Conservation (phyloP, 2,888 invertebrate genomes). For the Drosophila fungiperda region DNA sequence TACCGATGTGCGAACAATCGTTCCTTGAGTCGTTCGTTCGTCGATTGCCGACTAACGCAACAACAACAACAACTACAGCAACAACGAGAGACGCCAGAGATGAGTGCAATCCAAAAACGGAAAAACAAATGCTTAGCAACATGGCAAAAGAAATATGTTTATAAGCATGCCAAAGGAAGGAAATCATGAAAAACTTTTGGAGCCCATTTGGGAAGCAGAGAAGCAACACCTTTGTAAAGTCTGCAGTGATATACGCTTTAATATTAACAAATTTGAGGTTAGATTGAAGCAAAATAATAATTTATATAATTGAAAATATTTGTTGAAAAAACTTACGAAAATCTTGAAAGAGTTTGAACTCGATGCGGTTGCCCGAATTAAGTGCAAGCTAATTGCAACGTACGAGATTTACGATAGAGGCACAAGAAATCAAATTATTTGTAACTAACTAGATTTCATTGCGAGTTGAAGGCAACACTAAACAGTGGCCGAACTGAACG, state of each 20-base stretch:
- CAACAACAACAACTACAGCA: conserved; percentile 29
- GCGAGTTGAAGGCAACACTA: conserved; percentile 72
- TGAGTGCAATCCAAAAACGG: conserved; percentile 42
- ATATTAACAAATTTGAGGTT: conserved; percentile 56
- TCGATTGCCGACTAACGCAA: conserved; percentile 25
- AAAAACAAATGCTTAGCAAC: conserved; percentile 31
- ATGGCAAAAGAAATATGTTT: conserved; percentile 26
- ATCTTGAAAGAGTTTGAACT: neutral
- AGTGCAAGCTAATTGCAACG: neutral
- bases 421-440: conserved; percentile 56
- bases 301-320: conserved; percentile 32
- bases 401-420: conserved; percentile 38
- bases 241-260: neutral
- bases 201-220: conserved; percentile 4
- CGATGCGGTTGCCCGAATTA: neutral
- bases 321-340: conserved; percentile 28
- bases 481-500: conserved; percentile 64
- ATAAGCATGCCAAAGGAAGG: conserved; percentile 32
- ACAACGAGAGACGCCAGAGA: conserved; percentile 33
- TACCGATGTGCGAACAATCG: conserved; percentile 42
- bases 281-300: conserved; percentile 24
- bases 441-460: conserved; percentile 35
- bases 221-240: conserved; percentile 2
- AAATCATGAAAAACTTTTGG: conserved; percentile 32
- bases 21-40: conserved; percentile 24